A percentile compares a stretch with the other conserved stretches of the same genome.
Conservation (phyloP, 2,113 vertebrate species). For the Opisthocomus hoazin region DNA sequence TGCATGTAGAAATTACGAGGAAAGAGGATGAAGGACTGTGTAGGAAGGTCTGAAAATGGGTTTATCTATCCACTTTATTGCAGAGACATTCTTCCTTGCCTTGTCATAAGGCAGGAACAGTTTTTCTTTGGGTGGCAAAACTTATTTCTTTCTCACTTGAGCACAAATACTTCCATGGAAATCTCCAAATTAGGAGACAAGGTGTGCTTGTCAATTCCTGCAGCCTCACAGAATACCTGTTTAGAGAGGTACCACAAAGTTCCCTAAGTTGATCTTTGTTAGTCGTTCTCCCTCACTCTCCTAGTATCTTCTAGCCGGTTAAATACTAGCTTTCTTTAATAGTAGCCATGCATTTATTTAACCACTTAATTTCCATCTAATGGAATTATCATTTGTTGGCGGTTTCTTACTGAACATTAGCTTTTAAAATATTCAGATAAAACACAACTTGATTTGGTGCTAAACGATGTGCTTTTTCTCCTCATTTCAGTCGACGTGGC, state of each 20-base stretch:
- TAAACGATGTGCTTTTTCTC: neutral
- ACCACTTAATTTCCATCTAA: neutral
- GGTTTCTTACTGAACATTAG: neutral
- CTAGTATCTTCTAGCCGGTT: neutral
- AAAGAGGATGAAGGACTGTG: neutral
- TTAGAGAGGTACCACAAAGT: neutral
- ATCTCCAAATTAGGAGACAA: neutral
- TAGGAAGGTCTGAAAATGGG: neutral
- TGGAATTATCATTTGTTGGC: neutral
- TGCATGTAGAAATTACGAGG: neutral
- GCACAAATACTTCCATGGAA: neutral
- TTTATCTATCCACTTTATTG: neutral
- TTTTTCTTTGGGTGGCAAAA: neutral
- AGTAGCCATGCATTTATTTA: neutral
- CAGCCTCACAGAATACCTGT: neutral
- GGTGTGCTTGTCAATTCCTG: neutral
- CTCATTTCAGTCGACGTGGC: conserved; percentile 85
- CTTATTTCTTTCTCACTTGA: neutral
- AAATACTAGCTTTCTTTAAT: neutral
- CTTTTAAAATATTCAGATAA: neutral
- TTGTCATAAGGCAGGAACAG: neutral
- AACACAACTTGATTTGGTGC: neutral
- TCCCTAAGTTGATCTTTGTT: neutral
- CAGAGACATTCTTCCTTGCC: neutral
- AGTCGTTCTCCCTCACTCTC: neutral